Conservation (phyloP, 2,888 invertebrate genomes). For the Lasioglossum leucozonium region DNA sequence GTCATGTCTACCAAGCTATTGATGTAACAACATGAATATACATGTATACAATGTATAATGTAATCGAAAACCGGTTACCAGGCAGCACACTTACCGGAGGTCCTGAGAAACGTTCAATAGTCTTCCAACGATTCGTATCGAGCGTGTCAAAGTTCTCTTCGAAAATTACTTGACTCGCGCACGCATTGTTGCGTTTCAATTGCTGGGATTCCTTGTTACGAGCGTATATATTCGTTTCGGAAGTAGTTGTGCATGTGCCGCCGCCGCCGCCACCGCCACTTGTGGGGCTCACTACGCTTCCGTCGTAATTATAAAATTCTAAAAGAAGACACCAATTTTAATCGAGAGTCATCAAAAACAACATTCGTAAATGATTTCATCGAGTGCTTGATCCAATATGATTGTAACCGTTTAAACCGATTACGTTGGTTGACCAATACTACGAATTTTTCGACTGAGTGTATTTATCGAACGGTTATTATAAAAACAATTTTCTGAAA, state of each 20-base stretch:
- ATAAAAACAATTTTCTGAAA: no score
- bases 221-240: slow-evolving; percentile 74
- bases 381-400: background rate
- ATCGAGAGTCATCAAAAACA: background rate
- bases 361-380: background rate
- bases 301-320: slow-evolving; percentile 72
- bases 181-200: slow-evolving; percentile 78
- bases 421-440: no score
- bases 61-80: background rate
- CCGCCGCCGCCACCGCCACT: background rate
- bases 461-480: no score
- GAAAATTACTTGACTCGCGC: slow-evolving; percentile 88
- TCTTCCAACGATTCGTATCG: slow-evolving; percentile 86
- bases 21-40: no score
- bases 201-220: background rate
- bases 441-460: no score
- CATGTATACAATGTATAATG: background rate
- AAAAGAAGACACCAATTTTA: background rate
- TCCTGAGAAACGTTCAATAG: slow-evolving; percentile 86
- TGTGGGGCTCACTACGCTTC: slow-evolving; percentile 11
- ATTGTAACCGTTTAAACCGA: no score
- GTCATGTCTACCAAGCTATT: background rate
- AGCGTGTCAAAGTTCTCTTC: slow-evolving; percentile 87
- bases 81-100: slow-evolving; percentile 86
- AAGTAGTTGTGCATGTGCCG: slow-evolving; percentile 37